Evolutionary conservation across 2,797 vertebrate species (phyloP), one percentile per base, ranked within the genome.

Genomic region (Pseudomugil gertrudae): DNA sequence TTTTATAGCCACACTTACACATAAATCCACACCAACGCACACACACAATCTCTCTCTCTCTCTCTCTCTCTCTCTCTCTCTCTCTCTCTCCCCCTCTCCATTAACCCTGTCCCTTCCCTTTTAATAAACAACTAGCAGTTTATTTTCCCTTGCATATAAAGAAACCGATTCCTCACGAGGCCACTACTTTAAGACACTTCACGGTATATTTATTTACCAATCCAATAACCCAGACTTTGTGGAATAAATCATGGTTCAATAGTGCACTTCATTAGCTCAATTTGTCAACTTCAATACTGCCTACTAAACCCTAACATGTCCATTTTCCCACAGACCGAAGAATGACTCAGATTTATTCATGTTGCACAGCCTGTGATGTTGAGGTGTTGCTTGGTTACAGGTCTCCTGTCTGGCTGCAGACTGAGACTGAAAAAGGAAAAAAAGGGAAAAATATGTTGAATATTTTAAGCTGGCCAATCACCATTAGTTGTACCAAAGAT

Each of bases 1-100:
- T 79, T 90, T 87, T 90, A 90, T 87, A 90, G 77, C 76, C 19
- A 0, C 17, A 7, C 72, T 70, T 56, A 29, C 63, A 2, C 66
- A 35, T 56, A 53, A 10, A 48, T 0, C 24, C 3, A 2, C 47
- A 48, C 47, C 10, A n/a, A 4, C 11, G 24, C 6, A 14, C 8
- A 13, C 71, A 9, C 62, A 13, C 45, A 24, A 21, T 24, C 9
- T 24, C 47, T 26, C 11, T 15, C 5, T 62, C 15, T n/a, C n/a
- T n/a, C n/a, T n/a, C n/a, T n/a, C n/a, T n/a, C n/a, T n/a, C n/a
- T n/a, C n/a, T n/a, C n/a, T n/a, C n/a, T n/a, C n/a, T n/a, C n/a
- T n/a, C n/a, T n/a, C n/a, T n/a, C n/a, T n/a, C n/a, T n/a, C n/a
- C n/a, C n/a, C n/a, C n/a, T n/a, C n/a, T n/a, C n/a, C n/a, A n/a